A percentile compares a stretch with the other conserved stretches of the same genome.
phyloP scores from a whole-genome alignment of 2,888 invertebrate genomes.

The Drosophila mettleri region DNA sequence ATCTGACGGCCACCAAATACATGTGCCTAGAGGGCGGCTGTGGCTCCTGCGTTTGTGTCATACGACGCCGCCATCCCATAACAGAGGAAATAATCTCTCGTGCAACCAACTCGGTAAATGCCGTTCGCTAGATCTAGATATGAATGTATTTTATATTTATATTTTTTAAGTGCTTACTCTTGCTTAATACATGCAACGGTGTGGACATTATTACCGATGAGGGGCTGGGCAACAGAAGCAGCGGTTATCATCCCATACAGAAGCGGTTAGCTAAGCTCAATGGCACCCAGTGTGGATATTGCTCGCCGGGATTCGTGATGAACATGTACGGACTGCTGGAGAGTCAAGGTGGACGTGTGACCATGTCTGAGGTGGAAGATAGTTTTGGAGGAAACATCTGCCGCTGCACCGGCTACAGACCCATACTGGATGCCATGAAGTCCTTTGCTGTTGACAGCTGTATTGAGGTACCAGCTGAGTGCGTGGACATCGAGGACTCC shows the following conservation, averaged over 20 bases:
- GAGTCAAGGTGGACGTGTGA: constrained; percentile 85
- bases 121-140: too few relatives aligned
- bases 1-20: constrained; percentile 88
- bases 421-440: constrained; percentile 92
- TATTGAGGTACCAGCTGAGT: constrained; percentile 83
- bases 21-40: constrained; percentile 90
- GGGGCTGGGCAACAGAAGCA: constrained; percentile 88
- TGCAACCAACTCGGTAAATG: constrained; percentile 87
- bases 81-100: constrained; percentile 74
- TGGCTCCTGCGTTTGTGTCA: constrained; percentile 87
- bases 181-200: constrained; percentile 87
- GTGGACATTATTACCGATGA: constrained; percentile 90
- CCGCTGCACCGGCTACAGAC: constrained; percentile 92
- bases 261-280: constrained; percentile 88
- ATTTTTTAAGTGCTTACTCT: constrained; percentile 87
- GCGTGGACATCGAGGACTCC: constrained; percentile 85
- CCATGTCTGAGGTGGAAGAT: constrained; percentile 89
- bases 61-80: constrained; percentile 80
- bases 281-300: constrained; percentile 91
- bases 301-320: constrained; percentile 93
- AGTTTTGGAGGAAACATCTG: constrained; percentile 92
- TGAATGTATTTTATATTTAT: too few relatives aligned
- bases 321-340: constrained; percentile 88
- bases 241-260: constrained; percentile 90
- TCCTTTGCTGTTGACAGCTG: constrained; percentile 88